Percentiles rank a stretch among this genome's conserved stretches.
Evolutionary conservation across 2,888 invertebrate species (phyloP).

Genomic region (Caenorhabditis sp.): DNA sequence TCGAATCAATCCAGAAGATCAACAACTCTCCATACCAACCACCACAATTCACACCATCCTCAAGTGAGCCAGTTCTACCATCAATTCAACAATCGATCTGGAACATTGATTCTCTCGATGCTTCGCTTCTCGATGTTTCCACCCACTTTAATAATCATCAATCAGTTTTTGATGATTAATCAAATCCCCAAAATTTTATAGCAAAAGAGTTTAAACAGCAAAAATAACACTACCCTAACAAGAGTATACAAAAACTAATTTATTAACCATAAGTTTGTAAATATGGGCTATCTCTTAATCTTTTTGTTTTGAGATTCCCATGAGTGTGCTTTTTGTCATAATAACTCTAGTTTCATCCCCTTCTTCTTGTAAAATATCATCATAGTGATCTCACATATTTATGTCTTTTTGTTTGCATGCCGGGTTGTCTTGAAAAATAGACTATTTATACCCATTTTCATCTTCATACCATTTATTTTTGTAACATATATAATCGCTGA

Average conservation of each 20-base stretch:
- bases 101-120: not conserved
- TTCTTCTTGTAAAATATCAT: not conserved
- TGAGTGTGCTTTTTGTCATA: not conserved
- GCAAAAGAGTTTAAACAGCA: not conserved
- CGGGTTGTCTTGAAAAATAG: too few relatives aligned
- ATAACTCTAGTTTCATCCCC: not conserved
- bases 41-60: not conserved
- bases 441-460: too few relatives aligned
- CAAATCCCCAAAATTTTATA: not conserved
- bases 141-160: slow-evolving; percentile 3
- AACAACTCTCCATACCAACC: not conserved
- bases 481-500: not conserved
- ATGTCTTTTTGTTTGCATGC: not conserved
- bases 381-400: not conserved
- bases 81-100: not conserved
- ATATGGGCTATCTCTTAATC: not conserved
- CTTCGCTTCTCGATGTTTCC: not conserved
- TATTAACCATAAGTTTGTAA: not conserved
- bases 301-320: not conserved
- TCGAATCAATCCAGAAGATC: slow-evolving; percentile 37
- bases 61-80: not conserved
- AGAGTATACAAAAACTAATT: not conserved
- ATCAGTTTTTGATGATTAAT: slow-evolving; percentile 14
- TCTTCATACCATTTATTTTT: not conserved
- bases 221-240: not conserved